Evolutionary conservation across 2,797 vertebrate genomes (phyloP).

Genomic region (Rhinoraja longicauda): DNA sequence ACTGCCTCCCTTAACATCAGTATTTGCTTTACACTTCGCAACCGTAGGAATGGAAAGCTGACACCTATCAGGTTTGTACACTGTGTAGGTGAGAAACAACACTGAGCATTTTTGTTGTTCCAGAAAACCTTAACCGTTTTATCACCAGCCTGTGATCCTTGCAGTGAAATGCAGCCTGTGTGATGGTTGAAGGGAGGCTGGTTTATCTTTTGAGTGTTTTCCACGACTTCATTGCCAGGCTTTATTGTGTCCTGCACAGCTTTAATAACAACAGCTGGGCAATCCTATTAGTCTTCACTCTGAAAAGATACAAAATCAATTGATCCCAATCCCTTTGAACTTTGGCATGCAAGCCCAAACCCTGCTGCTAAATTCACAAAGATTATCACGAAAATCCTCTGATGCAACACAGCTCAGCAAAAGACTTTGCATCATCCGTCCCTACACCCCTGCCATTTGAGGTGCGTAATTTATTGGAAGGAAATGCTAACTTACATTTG

Average conservation of each 20-base stretch:
- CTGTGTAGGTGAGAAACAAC: background rate
- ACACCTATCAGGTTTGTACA: too few species aligned
- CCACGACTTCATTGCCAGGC: background rate
- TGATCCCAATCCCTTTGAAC: conserved; percentile 27
- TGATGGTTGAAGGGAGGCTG: background rate
- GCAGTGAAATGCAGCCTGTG: background rate
- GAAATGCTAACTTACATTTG: background rate
- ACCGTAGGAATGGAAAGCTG: background rate
- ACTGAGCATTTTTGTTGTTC: background rate
- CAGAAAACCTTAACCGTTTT: background rate
- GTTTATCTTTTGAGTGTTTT: background rate
- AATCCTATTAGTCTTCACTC: conserved; percentile 19
- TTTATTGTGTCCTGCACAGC: background rate
- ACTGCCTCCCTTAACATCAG: background rate
- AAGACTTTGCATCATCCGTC: background rate
- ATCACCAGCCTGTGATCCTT: background rate
- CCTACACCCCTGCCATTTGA: too few species aligned
- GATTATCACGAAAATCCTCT: conserved; percentile 22
- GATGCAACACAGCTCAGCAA: background rate
- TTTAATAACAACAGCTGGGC: conserved; percentile 19
- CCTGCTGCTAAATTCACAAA: conserved; percentile 26
- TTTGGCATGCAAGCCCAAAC: background rate
- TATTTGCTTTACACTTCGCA: background rate
- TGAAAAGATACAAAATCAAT: conserved; percentile 30
- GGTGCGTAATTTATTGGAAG: background rate